Conservation (phyloP, 2,113 vertebrate genomes). For the Cygnus buccinator region DNA sequence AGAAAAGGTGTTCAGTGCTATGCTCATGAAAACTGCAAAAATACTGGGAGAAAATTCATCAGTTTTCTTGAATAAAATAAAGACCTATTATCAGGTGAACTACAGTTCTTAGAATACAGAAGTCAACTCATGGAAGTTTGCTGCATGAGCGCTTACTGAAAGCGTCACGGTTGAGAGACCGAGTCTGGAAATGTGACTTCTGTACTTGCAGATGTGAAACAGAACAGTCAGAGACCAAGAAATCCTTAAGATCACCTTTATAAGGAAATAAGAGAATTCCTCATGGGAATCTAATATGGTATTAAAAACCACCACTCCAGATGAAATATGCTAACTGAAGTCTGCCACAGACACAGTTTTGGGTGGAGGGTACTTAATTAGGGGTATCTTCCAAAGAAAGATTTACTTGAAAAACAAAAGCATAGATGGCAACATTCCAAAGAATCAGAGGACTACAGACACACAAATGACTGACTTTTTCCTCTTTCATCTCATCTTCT, state of each 20-base stretch:
- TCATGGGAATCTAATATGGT: fast-evolving
- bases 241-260: neutral
- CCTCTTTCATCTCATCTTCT: neutral
- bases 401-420: neutral
- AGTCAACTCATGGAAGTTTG: neutral
- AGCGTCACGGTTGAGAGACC: neutral
- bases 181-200: neutral
- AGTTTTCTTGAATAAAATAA: neutral
- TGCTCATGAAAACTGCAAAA: neutral
- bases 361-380: neutral
- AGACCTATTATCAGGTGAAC: neutral
- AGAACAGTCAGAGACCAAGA: neutral
- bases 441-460: neutral
- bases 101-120: neutral
- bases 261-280: neutral
- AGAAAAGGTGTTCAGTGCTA: constrained; percentile 19
- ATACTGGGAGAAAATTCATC: neutral
- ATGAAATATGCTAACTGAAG: neutral
- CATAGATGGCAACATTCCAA: neutral
- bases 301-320: neutral
- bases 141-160: fast-evolving
- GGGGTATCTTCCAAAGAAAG: neutral
- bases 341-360: neutral
- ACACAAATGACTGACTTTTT: neutral
- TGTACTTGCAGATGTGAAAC: neutral